A percentile compares a stretch with the other conserved stretches of the same genome.
Conservation (phyloP, 2,113 vertebrate genomes). For the Connochaetes taurinus region DNA sequence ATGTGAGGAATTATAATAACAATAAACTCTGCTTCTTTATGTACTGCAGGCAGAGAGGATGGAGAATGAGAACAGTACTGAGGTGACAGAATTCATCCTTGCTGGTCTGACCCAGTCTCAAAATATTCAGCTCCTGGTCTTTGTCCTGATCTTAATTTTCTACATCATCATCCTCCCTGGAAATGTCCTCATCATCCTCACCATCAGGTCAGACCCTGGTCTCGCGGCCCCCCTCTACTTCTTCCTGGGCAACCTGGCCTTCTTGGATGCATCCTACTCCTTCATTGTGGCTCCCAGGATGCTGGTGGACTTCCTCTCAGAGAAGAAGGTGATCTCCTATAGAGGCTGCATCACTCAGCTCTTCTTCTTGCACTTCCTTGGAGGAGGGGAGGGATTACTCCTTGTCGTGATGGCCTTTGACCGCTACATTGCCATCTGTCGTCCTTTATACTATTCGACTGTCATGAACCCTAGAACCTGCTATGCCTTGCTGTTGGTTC, state of each 20-base stretch:
- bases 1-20: neutral
- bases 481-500: slow-evolving; percentile 39
- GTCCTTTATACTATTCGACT: too few relatives aligned
- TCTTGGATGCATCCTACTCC: neutral
- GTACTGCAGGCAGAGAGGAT: neutral
- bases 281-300: neutral
- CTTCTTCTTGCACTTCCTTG: too few relatives aligned
- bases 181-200: neutral
- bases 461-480: slow-evolving; percentile 66
- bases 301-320: too few relatives aligned
- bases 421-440: too few relatives aligned
- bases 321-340: too few relatives aligned
- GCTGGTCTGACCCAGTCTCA: neutral
- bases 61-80: neutral
- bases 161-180: neutral
- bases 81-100: neutral
- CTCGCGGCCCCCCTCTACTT: neutral
- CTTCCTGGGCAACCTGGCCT: neutral
- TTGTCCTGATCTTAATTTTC: neutral
- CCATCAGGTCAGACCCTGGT: neutral
- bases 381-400: too few relatives aligned
- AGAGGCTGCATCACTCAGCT: too few relatives aligned
- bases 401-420: too few relatives aligned
- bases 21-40: neutral
- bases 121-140: neutral